Conservation (phyloP, 2,888 invertebrate species). For the Antheraea yamamai region DNA sequence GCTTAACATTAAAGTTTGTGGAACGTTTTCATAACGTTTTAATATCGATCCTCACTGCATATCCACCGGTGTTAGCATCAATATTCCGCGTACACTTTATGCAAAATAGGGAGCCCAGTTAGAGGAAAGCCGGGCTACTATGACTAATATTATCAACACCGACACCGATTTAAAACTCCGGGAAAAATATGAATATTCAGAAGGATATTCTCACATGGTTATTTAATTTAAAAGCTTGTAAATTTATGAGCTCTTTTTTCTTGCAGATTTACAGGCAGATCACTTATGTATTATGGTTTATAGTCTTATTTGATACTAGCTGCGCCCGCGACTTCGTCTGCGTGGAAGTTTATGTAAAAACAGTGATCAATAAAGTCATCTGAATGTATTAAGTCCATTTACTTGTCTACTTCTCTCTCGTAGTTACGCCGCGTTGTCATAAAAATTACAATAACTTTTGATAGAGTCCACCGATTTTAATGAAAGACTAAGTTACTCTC, state of each 20-base stretch:
- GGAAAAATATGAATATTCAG: background rate
- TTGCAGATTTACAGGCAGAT: background rate
- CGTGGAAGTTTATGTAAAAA: too few relatives aligned
- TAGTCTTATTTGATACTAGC: too few relatives aligned
- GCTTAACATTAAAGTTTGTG: too few relatives aligned
- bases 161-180: background rate
- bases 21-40: slow-evolving; percentile 14
- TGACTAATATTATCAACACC: slow-evolving; percentile 2
- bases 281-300: too few relatives aligned
- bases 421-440: too few relatives aligned
- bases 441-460: too few relatives aligned
- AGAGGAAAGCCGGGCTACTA: slow-evolving; percentile 10
- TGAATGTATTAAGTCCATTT: too few relatives aligned
- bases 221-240: background rate
- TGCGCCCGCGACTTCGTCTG: too few relatives aligned
- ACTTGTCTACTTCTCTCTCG: too few relatives aligned
- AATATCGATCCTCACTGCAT: slow-evolving; percentile 25
- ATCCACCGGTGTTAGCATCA: slow-evolving; percentile 30
- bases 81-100: slow-evolving; percentile 45
- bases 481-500: too few relatives aligned
- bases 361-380: too few relatives aligned
- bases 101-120: slow-evolving; percentile 38
- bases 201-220: background rate
- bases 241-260: background rate
- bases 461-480: too few relatives aligned